These are phyloP conservation scores for Corynorhinus townsendii DNA, from an alignment of 2,113 vertebrate genomes.

Conservation along the genomic window DNA sequence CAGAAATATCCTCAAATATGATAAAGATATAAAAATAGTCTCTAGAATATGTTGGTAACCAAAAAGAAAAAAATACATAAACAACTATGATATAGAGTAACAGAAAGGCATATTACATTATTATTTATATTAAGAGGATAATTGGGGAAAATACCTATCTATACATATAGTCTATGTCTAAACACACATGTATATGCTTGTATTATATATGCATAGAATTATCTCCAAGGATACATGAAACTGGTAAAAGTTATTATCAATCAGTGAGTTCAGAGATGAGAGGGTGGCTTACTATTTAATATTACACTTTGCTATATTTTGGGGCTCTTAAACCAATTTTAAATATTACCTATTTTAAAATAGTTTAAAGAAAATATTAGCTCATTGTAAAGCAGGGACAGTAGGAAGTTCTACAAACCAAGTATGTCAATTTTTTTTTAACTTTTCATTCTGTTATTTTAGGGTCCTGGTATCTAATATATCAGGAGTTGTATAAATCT, in stretches of 20 bases:
- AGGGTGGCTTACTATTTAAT: background rate
- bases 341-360: background rate
- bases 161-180: background rate
- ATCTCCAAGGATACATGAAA: background rate
- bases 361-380: slow-evolving; percentile 31
- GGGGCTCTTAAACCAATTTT: background rate
- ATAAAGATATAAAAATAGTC: background rate
- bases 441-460: background rate
- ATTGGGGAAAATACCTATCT: background rate
- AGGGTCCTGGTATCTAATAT: background rate
- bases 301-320: background rate
- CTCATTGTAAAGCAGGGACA: background rate
- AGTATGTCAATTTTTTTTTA: background rate
- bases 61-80: background rate
- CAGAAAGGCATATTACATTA: background rate
- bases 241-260: background rate
- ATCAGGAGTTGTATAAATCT: background rate
- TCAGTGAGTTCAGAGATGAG: background rate
- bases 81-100: background rate
- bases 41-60: background rate
- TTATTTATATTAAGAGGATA: slow-evolving; percentile 6
- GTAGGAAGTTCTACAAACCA: background rate
- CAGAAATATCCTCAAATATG: background rate
- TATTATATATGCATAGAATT: background rate
- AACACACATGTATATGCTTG: background rate